These are phyloP conservation scores for Oscheius sp. DNA, from an alignment of 1,140 invertebrate genomes.

Conservation along the genomic window DNA sequence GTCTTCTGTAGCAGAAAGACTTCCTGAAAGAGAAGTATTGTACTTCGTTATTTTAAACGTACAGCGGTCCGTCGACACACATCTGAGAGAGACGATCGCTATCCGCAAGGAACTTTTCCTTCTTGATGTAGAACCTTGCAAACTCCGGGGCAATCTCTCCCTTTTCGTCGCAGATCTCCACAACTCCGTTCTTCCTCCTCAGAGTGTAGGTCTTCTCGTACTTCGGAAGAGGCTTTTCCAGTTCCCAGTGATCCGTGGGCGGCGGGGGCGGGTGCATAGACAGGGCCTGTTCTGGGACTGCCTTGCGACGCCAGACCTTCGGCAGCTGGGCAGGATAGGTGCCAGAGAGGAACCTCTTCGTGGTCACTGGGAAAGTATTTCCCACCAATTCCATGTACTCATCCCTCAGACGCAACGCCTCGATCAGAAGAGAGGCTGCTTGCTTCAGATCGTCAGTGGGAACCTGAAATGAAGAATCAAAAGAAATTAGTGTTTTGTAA, in stretches of 20 bases:
- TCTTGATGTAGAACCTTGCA: conserved; percentile 44
- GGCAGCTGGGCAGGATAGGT: conserved; percentile 56
- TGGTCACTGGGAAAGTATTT: conserved; percentile 52
- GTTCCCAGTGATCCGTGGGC: conserved; percentile 56
- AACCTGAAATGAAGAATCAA: conserved; percentile 44
- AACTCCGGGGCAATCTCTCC: conserved; percentile 23
- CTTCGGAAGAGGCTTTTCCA: conserved; percentile 48
- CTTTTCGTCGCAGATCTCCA: conserved; percentile 17
- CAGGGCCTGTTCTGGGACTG: conserved; percentile 45
- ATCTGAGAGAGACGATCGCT: conserved; percentile 50
- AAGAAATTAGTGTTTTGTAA: not conserved
- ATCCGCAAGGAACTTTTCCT: conserved; percentile 55
- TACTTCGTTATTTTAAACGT: conserved; percentile 9
- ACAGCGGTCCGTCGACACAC: conserved; percentile 59
- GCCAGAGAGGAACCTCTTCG: conserved; percentile 49
- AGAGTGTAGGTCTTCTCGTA: conserved; percentile 49
- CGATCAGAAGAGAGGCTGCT: conserved; percentile 49
- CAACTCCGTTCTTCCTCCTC: conserved; percentile 43
- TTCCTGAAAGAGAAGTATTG: conserved; percentile 70
- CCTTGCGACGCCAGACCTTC: conserved; percentile 57
- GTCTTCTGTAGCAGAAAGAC: conserved; percentile 93
- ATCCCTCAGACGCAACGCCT: conserved; percentile 48
- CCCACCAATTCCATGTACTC: conserved; percentile 58
- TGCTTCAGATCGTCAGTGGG: conserved; percentile 55
- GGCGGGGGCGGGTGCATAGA: conserved; percentile 59